Percentiles rank a stretch among this genome's conserved stretches.
Evolutionary conservation across 2,888 invertebrate species (phyloP).

Genomic region (Hypercompe scribonia): DNA sequence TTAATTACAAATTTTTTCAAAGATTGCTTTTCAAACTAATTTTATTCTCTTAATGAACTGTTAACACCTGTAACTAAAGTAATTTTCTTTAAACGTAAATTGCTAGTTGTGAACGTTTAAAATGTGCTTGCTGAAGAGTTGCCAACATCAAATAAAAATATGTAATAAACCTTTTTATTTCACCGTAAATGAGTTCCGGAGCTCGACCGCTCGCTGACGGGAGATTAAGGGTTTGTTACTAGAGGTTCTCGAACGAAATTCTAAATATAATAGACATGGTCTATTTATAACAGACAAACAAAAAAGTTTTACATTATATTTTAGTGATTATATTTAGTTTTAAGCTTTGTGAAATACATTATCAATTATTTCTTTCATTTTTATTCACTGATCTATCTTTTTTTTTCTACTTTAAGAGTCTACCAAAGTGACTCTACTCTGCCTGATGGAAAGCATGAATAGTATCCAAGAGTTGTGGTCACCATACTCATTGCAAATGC

Average conservation of each 20-base stretch:
- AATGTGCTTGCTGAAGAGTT: slow-evolving; percentile 46
- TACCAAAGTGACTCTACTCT: no score
- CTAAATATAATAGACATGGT: neutral
- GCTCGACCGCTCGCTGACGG: slow-evolving; percentile 70
- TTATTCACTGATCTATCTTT: no score
- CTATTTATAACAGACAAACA: neutral
- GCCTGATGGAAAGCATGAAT: no score
- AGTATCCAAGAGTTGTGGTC: no score
- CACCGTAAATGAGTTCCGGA: slow-evolving; percentile 76
- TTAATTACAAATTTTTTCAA: neutral
- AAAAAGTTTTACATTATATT: neutral
- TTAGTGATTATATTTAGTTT: neutral
- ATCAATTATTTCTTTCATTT: no score
- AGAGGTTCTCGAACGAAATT: slow-evolving; percentile 33
- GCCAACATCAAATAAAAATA: slow-evolving; percentile 75
- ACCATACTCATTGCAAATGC: no score
- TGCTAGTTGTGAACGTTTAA: slow-evolving; percentile 51
- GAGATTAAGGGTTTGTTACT: slow-evolving; percentile 64
- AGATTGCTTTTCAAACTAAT: neutral
- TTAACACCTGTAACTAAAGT: slow-evolving; percentile 34
- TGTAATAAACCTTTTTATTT: slow-evolving; percentile 78
- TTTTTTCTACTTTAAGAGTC: no score
- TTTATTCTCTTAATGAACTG: neutral
- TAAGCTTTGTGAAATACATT: no score
- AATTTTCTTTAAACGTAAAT: slow-evolving; percentile 33